These are phyloP conservation scores for Anabas testudineus DNA, from an alignment of 2,797 vertebrate species.

Conservation along the genomic window DNA sequence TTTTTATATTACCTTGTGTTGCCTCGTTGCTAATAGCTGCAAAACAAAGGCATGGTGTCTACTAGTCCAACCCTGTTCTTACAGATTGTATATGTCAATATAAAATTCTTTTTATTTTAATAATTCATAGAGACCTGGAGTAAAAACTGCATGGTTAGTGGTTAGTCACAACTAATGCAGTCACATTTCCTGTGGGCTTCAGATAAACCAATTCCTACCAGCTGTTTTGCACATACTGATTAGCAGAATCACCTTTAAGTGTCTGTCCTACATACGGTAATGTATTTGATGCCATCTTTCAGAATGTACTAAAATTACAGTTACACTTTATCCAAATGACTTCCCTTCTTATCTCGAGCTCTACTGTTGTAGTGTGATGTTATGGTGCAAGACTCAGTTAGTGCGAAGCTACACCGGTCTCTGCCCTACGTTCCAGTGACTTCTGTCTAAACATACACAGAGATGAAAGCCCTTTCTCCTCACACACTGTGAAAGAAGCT, in stretches of 20 bases:
- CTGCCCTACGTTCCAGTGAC: conserved; percentile 63
- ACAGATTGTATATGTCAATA: neutral
- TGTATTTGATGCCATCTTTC: neutral
- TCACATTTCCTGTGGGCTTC: too few species aligned
- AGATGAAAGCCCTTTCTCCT: conserved; percentile 79
- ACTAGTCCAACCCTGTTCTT: too few species aligned
- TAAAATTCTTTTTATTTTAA: neutral
- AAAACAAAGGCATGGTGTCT: neutral
- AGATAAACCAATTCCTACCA: neutral
- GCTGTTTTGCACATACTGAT: neutral
- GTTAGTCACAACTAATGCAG: neutral
- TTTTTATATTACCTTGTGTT: too few species aligned
- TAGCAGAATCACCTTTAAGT: neutral
- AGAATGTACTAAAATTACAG: neutral
- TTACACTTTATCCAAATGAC: neutral
- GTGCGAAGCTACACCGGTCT: conserved; percentile 64
- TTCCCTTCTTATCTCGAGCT: conserved; percentile 19
- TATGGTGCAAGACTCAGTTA: conserved; percentile 33
- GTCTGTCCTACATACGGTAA: neutral
- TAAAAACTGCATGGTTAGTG: neutral
- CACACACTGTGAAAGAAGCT: conserved; percentile 73
- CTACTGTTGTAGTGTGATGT: conserved; percentile 36
- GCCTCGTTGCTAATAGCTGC: neutral
- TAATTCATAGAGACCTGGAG: neutral
- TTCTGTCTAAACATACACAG: conserved; percentile 76